phyloP scores from a whole-genome alignment of 2,888 invertebrate genomes.

The Lasioglossum villosulum region DNA sequence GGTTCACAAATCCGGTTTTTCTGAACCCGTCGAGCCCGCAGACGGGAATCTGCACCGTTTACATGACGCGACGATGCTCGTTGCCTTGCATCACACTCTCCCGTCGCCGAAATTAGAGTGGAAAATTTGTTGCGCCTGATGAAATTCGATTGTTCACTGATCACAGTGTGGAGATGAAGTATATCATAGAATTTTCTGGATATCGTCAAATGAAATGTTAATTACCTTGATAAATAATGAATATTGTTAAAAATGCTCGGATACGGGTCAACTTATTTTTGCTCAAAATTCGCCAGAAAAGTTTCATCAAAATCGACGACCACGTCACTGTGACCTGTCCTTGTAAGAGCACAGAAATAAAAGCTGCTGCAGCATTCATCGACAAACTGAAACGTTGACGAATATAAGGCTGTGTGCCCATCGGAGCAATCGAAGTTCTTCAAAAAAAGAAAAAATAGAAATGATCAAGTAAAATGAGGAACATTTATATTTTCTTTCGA shows the following conservation, averaged over 20 bases:
- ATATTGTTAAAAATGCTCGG: too few species aligned
- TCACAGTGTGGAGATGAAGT: neutral
- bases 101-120: neutral
- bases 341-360: neutral
- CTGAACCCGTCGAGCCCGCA: neutral
- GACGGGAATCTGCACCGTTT: neutral
- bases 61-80: neutral
- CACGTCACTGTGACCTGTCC: too few species aligned
- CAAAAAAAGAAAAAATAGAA: too few species aligned
- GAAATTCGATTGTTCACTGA: neutral
- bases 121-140: neutral
- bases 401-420: neutral
- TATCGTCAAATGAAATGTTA: too few species aligned
- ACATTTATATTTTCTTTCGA: too few species aligned
- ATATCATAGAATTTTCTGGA: too few species aligned
- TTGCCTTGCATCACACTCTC: neutral
- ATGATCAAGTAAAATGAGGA: too few species aligned
- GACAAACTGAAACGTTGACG: neutral
- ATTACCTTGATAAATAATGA: too few species aligned
- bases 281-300: too few species aligned
- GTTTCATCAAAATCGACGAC: too few species aligned
- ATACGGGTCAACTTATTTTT: too few species aligned
- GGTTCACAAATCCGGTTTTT: constrained; percentile 23
- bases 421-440: too few species aligned
- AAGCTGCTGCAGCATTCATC: neutral